Conservation (phyloP, 1,140 invertebrate species). For the Dreissena rostriformis region DNA sequence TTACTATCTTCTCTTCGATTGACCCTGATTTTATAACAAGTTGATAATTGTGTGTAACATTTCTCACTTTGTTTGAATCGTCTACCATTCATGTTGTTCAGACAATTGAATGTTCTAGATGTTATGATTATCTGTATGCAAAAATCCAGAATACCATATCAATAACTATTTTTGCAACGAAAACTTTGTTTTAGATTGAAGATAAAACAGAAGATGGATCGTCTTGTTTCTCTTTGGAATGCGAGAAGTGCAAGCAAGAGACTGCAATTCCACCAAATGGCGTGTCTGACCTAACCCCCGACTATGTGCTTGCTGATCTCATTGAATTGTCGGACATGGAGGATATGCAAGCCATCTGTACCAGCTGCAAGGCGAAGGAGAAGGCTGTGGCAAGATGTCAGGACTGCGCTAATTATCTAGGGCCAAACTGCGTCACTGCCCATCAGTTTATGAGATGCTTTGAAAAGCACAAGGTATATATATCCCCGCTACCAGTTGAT, state of each 20-base stretch:
- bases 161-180: too few species aligned
- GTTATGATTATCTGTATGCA: too few species aligned
- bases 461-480: slow-evolving; percentile 88
- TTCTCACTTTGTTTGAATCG: slow-evolving; percentile 84
- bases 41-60: too few species aligned
- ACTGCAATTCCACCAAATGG: slow-evolving; percentile 86
- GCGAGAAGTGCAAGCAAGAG: slow-evolving; percentile 92
- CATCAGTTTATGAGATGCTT: slow-evolving; percentile 96
- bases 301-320: slow-evolving; percentile 93
- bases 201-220: slow-evolving; percentile 83
- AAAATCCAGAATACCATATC: too few species aligned
- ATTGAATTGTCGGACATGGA: slow-evolving; percentile 92
- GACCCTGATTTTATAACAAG: too few species aligned
- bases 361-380: slow-evolving; percentile 84
- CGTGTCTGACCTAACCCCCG: slow-evolving; percentile 88
- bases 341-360: slow-evolving; percentile 84
- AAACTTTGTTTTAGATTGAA: slow-evolving; percentile 71
- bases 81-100: slow-evolving; percentile 23
- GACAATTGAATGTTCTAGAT: neutral
- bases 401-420: slow-evolving; percentile 96
- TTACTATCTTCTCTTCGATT: too few species aligned
- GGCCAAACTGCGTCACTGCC: slow-evolving; percentile 95
- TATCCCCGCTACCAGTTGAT: too few species aligned
- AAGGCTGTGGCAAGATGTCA: slow-evolving; percentile 93
- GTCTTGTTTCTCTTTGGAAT: slow-evolving; percentile 76